phyloP scores from a whole-genome alignment of 2,888 invertebrate genomes.

The Cheilosia vernalis region DNA sequence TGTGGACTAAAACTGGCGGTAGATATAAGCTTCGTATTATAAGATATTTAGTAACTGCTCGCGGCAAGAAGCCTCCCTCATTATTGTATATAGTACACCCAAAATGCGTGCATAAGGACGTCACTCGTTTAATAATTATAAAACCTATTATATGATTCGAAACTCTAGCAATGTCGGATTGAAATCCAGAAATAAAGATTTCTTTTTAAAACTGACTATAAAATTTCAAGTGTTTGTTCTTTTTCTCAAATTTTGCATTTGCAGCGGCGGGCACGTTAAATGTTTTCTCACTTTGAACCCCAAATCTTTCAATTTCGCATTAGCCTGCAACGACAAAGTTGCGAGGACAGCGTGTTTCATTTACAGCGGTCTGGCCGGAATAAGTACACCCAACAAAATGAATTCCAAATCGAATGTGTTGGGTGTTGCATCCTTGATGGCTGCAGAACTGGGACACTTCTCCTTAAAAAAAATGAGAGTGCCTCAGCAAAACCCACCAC shows the following conservation, averaged over 20 bases:
- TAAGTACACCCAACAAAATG: too few species aligned
- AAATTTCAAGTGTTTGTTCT: neutral
- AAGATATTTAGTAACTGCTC: neutral
- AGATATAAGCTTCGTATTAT: neutral
- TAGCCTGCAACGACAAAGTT: too few species aligned
- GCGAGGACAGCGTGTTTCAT: too few species aligned
- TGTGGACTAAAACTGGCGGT: neutral
- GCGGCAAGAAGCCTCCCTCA: neutral
- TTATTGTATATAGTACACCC: neutral
- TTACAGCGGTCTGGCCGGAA: too few species aligned
- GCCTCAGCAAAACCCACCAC: too few species aligned
- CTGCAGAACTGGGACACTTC: too few species aligned
- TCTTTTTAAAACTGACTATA: slow-evolving; percentile 5
- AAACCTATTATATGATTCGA: neutral
- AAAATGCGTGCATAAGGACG: neutral
- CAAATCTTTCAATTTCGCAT: too few species aligned
- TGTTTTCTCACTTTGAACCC: too few species aligned
- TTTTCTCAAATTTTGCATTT: neutral
- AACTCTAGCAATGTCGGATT: neutral
- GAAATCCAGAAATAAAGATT: slow-evolving; percentile 29
- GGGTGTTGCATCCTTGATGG: too few species aligned
- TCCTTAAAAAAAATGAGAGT: too few species aligned
- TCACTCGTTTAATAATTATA: neutral
- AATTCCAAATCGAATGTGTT: too few species aligned
- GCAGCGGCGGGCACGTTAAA: too few species aligned